Percentiles rank a stretch among this genome's conserved stretches.
phyloP scores from a whole-genome alignment of 2,113 vertebrate genomes.

The Lasiurus cinereus region DNA sequence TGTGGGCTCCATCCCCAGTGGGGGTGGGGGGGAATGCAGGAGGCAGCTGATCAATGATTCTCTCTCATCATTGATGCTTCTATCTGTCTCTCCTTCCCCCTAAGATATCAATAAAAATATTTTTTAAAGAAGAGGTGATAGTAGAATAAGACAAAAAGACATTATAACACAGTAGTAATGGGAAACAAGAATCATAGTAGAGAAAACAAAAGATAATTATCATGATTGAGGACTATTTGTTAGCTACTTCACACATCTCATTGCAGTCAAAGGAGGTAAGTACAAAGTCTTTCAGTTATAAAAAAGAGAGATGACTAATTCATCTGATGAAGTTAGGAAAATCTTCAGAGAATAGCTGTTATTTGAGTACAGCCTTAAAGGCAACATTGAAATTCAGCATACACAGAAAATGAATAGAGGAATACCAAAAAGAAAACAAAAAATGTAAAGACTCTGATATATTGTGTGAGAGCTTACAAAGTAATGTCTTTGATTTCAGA shows the following conservation, averaged over 20 bases:
- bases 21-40: no score
- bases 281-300: not conserved
- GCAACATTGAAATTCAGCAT: constrained; percentile 40
- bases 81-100: no score
- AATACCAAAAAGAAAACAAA: not conserved
- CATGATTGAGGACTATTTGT: constrained; percentile 19
- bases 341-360: constrained; percentile 24
- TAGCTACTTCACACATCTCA: not conserved
- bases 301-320: constrained; percentile 19
- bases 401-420: not conserved
- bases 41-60: no score
- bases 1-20: no score
- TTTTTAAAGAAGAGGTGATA: not conserved
- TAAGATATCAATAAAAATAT: no score
- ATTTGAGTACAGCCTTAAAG: not conserved
- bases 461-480: not conserved
- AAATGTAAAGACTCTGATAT: not conserved
- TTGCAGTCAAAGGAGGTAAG: not conserved
- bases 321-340: not conserved
- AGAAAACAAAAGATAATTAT: constrained; percentile 45
- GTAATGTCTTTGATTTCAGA: not conserved
- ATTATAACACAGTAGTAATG: not conserved
- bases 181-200: not conserved
- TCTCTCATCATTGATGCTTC: no score
- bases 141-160: not conserved